These are phyloP conservation scores for Thymelicus lineola DNA, from an alignment of 2,888 invertebrate species.

Conservation along the genomic window DNA sequence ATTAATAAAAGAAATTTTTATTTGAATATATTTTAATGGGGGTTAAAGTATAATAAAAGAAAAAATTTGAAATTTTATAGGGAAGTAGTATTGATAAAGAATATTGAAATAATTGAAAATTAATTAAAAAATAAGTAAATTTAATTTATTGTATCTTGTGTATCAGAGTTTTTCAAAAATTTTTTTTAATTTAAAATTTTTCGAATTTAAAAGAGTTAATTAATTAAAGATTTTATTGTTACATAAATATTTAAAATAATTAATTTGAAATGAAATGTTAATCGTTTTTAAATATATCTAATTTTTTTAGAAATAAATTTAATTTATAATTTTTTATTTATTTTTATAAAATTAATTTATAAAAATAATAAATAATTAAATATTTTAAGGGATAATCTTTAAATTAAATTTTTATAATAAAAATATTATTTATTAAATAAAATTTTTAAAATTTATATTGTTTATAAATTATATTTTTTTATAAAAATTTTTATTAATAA, in stretches of 20 bases:
- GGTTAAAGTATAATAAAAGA: constrained; percentile 78
- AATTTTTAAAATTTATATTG: constrained; percentile 85
- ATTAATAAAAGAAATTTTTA: constrained; percentile 80
- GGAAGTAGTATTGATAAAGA: constrained; percentile 84
- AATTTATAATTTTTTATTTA: constrained; percentile 77
- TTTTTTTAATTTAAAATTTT: constrained; percentile 68
- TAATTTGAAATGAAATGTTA: constrained; percentile 87
- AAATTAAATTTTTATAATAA: constrained; percentile 82
- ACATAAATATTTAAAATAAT: constrained; percentile 86
- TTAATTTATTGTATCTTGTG: constrained; percentile 88
- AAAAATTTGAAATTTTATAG: constrained; percentile 84
- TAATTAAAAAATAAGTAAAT: constrained; percentile 80
- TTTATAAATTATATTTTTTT: constrained; percentile 82
- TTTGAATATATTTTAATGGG: constrained; percentile 58
- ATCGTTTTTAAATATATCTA: constrained; percentile 88
- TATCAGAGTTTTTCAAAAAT: constrained; percentile 88
- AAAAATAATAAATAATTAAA: constrained; percentile 66
- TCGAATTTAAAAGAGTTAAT: constrained; percentile 88
- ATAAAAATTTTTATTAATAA: constrained; percentile 61
- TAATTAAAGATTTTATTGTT: constrained; percentile 84
- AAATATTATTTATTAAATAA: constrained; percentile 53
- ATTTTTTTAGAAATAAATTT: constrained; percentile 87
- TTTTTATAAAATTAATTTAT: constrained; percentile 56
- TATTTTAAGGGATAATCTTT: constrained; percentile 86
- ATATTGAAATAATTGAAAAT: constrained; percentile 81